These are phyloP conservation scores for Trinorchestia longiramus DNA, from an alignment of 1,140 invertebrate genomes.

Conservation along the genomic window DNA sequence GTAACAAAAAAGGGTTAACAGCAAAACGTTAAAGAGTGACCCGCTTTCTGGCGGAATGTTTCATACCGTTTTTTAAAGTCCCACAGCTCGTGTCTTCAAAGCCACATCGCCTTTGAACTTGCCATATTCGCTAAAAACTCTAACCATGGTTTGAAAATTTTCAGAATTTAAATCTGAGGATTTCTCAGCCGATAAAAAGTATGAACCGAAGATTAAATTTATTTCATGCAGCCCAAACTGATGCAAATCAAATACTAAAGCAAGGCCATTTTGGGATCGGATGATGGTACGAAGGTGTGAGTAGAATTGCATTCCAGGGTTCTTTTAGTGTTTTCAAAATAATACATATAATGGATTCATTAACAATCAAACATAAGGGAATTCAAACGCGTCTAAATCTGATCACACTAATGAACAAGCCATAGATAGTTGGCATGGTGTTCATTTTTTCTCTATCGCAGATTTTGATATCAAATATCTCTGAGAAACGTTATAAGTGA, in stretches of 20 bases:
- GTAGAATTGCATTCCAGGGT: not conserved
- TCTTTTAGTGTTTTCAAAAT: not conserved
- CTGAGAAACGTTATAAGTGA: too few species aligned
- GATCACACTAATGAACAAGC: too few species aligned
- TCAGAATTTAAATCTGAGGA: not conserved
- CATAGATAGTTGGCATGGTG: too few species aligned
- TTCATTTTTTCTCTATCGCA: too few species aligned
- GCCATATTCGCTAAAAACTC: not conserved
- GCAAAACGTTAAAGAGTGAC: not conserved
- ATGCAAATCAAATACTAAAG: not conserved
- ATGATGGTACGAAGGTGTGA: not conserved
- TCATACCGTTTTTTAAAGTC: not conserved
- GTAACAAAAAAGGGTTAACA: not conserved
- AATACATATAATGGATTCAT: not conserved
- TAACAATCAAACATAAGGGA: not conserved
- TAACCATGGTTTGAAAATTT: not conserved
- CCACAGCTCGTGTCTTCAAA: not conserved
- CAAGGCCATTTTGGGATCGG: not conserved
- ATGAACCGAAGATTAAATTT: not conserved
- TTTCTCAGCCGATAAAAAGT: not conserved
- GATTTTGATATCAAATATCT: too few species aligned
- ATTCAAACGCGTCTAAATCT: not conserved
- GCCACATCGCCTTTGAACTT: conserved; percentile 1
- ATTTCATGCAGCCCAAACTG: not conserved
- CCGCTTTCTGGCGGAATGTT: conserved; percentile 2